Base-by-base conservation (phyloP, 2,797 vertebrate species). In the Dryobates pubescens region DNA sequence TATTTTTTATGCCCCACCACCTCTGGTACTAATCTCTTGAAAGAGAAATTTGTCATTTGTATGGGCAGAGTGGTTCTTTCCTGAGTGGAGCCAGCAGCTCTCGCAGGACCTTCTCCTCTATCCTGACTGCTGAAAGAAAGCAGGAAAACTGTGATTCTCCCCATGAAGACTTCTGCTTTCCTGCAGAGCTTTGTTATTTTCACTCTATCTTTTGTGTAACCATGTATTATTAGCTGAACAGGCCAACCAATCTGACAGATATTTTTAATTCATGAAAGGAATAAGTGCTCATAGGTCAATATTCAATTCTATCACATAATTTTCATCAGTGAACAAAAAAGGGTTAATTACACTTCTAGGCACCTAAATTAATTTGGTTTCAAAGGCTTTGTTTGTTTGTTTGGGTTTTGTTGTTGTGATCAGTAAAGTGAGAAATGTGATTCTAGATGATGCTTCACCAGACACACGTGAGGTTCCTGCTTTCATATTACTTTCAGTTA, bases 391-490 rank as follows among this genome's bases (percentile, higher is more conserved):
- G 9, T 13, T 26, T 26, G 26, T 15, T 53, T 53, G 10, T 3
- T 47, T 47, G 18, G 17, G 23, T 49, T 49, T 51, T 36, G 75
- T 71, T 73, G 43, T 8, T 59, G 20, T 38, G 20, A 27, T 63
- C 29, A 13, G 8, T 59, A 49, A 79, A 71, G n/a, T 81, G 5
- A 32, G 23, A 84, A 63, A 17, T 70, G 14, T 71, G 20, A 79
- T 85, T 62, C 26, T 34, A 53, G 34, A 54, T 10, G 20, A 53
- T 82, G 34, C 17, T 84, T 86, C 53, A 53, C 7, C 30, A 93
- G 20, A 62, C 29, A 49, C 0, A 0, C 32, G 3, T 51, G 49
- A 78, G 5, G 8, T 59, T 86, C 38, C 47, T 38, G 6, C 36
- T 92, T 82, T 82, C 30, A 38, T 16, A 12, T 49, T 72, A 9